Conservation (phyloP, 2,888 invertebrate genomes). For the Pycnomerus fuliginosus region DNA sequence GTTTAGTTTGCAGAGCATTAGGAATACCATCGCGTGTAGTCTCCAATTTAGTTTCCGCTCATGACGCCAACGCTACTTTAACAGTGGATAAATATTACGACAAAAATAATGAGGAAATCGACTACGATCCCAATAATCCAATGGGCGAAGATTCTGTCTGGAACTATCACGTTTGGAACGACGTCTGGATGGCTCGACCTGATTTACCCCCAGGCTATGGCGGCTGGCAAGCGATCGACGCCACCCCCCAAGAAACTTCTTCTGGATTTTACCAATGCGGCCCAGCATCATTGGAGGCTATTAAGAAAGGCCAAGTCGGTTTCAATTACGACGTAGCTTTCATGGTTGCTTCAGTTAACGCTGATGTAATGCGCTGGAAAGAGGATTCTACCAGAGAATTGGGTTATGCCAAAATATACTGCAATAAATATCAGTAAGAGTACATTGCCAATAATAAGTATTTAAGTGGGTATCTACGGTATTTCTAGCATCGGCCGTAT, state of each 20-base stretch:
- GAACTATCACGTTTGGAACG: conserved; percentile 90
- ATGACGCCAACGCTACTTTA: conserved; percentile 76
- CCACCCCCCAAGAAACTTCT: conserved; percentile 81
- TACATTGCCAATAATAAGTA: conserved; percentile 40
- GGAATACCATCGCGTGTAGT: conserved; percentile 80
- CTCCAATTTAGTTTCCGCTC: conserved; percentile 81
- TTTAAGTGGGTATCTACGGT: background rate
- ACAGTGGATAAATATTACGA: conserved; percentile 80
- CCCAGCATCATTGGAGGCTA: conserved; percentile 75
- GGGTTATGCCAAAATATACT: conserved; percentile 68
- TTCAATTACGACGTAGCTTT: conserved; percentile 75
- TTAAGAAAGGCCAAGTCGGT: conserved; percentile 74
- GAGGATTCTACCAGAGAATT: conserved; percentile 63
- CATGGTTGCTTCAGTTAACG: conserved; percentile 80
- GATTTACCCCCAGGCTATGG: conserved; percentile 76
- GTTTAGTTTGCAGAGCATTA: conserved; percentile 72
- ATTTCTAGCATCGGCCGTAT: conserved; percentile 68
- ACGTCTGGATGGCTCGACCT: conserved; percentile 81
- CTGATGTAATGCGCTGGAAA: conserved; percentile 79
- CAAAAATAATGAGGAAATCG: conserved; percentile 64
- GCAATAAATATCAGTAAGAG: conserved; percentile 74
- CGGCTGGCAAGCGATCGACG: conserved; percentile 89
- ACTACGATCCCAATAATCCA: conserved; percentile 67
- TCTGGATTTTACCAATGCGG: conserved; percentile 74
- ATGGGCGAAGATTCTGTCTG: conserved; percentile 75